Conservation (phyloP, 1,140 invertebrate genomes). For the Megathymus violae region DNA sequence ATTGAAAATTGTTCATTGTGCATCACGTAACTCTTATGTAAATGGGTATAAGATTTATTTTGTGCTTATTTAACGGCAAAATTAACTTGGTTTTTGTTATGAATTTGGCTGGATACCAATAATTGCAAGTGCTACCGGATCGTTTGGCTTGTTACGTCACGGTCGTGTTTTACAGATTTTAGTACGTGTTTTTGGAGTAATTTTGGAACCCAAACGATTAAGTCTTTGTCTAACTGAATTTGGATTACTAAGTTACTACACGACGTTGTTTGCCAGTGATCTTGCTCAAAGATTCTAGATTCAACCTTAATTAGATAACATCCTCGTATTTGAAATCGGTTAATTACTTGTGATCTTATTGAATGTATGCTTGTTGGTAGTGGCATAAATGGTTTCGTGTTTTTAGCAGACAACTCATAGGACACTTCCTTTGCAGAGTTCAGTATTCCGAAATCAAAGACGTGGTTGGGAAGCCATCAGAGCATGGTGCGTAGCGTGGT, state of each 20-base stretch:
- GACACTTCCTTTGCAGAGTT: constrained; percentile 37
- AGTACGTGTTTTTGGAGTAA: constrained; percentile 1
- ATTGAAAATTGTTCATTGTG: constrained; percentile 3
- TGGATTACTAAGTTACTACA: too few relatives aligned
- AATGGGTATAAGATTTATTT: constrained; percentile 3
- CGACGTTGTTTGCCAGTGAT: too few relatives aligned
- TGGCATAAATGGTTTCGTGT: too few relatives aligned
- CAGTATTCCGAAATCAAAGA: constrained; percentile 51
- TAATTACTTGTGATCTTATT: too few relatives aligned
- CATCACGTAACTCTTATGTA: neutral
- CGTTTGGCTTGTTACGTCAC: constrained; percentile 36
- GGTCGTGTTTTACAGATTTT: constrained; percentile 15
- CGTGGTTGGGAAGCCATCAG: constrained; percentile 86
- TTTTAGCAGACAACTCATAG: too few relatives aligned
- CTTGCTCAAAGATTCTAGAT: too few relatives aligned
- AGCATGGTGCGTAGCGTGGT: constrained; percentile 93
- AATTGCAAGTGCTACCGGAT: constrained; percentile 41
- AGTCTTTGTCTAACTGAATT: too few relatives aligned
- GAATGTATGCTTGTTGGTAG: too few relatives aligned
- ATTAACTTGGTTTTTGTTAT: constrained; percentile 19
- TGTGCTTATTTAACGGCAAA: neutral
- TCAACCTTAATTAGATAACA: too few relatives aligned
- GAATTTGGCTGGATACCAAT: constrained; percentile 48
- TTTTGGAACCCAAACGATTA: too few relatives aligned
- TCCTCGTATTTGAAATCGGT: too few relatives aligned